phyloP scores from a whole-genome alignment of 2,888 invertebrate genomes.

The Pseudeuparius sepicola region DNA sequence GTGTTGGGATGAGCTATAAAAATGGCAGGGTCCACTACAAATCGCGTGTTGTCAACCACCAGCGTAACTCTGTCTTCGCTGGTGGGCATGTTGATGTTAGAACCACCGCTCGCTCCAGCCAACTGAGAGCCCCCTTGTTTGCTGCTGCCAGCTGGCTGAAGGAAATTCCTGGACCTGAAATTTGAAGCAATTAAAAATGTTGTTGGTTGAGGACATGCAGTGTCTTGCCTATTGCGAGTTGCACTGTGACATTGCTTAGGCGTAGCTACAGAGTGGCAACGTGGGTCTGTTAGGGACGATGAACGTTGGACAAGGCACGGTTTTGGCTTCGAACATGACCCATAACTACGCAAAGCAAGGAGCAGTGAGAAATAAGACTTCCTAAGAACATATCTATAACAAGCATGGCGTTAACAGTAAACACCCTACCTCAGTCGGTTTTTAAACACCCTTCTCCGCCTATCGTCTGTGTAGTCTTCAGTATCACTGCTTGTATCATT shows the following conservation, averaged over 20 bases:
- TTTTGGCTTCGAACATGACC: slow-evolving; percentile 52
- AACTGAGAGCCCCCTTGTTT: slow-evolving; percentile 2
- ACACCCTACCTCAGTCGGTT: slow-evolving; percentile 53
- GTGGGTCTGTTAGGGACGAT: slow-evolving; percentile 42
- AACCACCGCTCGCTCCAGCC: slow-evolving; percentile 6
- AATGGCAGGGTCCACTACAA: slow-evolving; percentile 85
- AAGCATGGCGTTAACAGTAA: background rate
- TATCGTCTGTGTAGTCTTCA: slow-evolving; percentile 71
- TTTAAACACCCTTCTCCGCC: slow-evolving; percentile 55
- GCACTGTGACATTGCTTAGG: slow-evolving; percentile 43
- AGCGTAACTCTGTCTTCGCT: slow-evolving; percentile 77
- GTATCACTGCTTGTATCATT: slow-evolving; percentile 75
- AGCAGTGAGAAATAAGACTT: slow-evolving; percentile 4
- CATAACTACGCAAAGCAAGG: slow-evolving; percentile 44
- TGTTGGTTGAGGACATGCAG: background rate
- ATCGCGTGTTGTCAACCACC: slow-evolving; percentile 89
- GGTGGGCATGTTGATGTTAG: no score
- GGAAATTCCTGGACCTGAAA: slow-evolving; percentile 22
- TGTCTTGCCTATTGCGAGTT: slow-evolving; percentile 40
- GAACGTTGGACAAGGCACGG: slow-evolving; percentile 52
- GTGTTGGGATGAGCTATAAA: slow-evolving; percentile 95
- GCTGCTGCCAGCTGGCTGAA: slow-evolving; percentile 16
- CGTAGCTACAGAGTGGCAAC: slow-evolving; percentile 43
- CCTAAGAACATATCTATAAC: slow-evolving; percentile 1
- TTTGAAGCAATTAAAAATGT: slow-evolving; percentile 1